Evolutionary conservation across 1,140 invertebrate genomes (phyloP), one percentile per base, ranked within the genome.

Genomic region (Eciton burchellii): DNA sequence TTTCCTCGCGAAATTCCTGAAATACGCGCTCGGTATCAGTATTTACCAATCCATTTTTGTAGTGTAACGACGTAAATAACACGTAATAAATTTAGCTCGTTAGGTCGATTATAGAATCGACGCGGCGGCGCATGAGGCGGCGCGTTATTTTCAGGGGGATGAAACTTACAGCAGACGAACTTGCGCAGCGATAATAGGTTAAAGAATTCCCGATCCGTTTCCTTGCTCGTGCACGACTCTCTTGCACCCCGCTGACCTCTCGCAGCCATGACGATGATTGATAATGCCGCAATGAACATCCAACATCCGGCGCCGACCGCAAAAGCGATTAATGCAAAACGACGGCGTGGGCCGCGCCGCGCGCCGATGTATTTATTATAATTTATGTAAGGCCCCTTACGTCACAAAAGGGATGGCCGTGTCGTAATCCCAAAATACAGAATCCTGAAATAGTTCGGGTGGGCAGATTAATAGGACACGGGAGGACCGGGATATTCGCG

Each of bases 41-140:
- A 74, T 63, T 74, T 74, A 74, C 5, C 16, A 54, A 74, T 73
- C 12, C 12, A 1, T 24, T 62, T 62, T 63, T 29, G 57, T n/a
- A 74, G 6, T 47, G 24, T 66, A 43, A 65, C 19, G 47, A 76
- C 73, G 21, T 77, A 77, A 77, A 77, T 77, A 66, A 66, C 47
- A 24, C 21, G 14, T 66, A 74, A 62, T 49, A 77, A 77, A 52
- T 54, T 77, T 77, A 77, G 45, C 26, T 21, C 41, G 29, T 16
- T 29, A 60, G n/a, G 73, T 66, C 47, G 29, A 66, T 77, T 77
- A 54, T 77, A 77, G 60, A 66, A 65, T 54, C 45, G 14, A 76
- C 73, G 45, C 41, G 59, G 59, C 41, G 35, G 60, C 71, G 41
- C 11, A 54, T 54, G 52, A 43, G 43, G 9, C 35, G 24, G 3